phyloP scores from a whole-genome alignment of 2,888 invertebrate species.

The Tipula vernalis region DNA sequence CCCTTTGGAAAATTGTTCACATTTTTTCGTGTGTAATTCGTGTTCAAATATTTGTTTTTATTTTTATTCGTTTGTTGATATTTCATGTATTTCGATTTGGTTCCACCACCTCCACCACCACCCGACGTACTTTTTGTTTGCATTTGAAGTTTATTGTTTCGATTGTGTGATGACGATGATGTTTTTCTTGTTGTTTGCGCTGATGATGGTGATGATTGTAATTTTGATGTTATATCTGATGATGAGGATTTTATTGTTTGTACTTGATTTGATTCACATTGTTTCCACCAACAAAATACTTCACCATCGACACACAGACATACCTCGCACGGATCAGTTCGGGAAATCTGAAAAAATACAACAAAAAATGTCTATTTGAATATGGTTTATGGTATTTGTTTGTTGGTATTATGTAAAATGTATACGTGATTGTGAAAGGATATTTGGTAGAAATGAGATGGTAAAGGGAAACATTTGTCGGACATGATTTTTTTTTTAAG shows the following conservation, averaged over 20 bases:
- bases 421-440: no score
- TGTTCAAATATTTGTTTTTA: not conserved
- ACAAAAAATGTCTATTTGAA: not conserved
- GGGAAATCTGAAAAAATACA: conserved; percentile 38
- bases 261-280: conserved; percentile 36
- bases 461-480: no score
- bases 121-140: not conserved
- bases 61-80: conserved; percentile 9
- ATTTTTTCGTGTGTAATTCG: conserved; percentile 5
- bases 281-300: conserved; percentile 55
- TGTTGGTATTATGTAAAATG: not conserved
- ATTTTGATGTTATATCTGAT: not conserved
- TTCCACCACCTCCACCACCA: not conserved
- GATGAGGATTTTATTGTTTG: not conserved
- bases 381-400: not conserved
- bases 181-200: not conserved
- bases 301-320: conserved; percentile 50
- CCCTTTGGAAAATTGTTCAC: conserved; percentile 14
- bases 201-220: not conserved
- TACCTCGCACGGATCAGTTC: conserved; percentile 47
- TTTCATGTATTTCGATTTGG: conserved; percentile 1
- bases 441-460: no score
- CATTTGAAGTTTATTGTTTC: not conserved
- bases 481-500: no score
- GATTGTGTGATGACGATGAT: conserved; percentile 6